A percentile compares a stretch with the other conserved stretches of the same genome.
Conservation (phyloP, 2,797 vertebrate species). For the Anguilla marmorata region DNA sequence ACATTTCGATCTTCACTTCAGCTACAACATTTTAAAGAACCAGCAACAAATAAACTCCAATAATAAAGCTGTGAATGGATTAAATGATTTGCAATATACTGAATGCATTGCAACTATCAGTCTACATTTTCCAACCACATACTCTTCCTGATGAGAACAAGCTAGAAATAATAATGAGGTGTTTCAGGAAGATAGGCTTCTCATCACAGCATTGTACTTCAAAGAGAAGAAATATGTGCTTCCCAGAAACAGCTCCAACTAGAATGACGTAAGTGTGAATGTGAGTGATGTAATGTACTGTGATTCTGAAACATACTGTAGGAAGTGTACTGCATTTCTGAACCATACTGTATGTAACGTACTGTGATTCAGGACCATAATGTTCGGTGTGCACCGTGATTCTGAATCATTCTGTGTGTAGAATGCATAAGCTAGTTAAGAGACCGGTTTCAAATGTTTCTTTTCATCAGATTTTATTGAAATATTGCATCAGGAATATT, state of each 20-base stretch:
- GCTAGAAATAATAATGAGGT: not conserved
- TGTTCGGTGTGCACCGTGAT: too few relatives aligned
- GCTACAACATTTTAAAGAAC: not conserved
- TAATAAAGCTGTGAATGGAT: not conserved
- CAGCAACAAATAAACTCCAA: not conserved
- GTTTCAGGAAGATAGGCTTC: not conserved
- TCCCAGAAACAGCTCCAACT: not conserved
- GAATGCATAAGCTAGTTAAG: too few relatives aligned
- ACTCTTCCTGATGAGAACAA: not conserved
- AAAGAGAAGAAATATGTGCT: too few relatives aligned
- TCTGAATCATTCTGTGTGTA: too few relatives aligned
- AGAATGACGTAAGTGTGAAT: not conserved
- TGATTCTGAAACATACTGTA: not conserved
- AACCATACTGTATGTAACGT: not conserved
- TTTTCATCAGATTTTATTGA: too few relatives aligned
- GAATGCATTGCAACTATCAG: not conserved
- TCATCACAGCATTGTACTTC: not conserved
- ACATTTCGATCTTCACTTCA: not conserved
- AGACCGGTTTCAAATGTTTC: too few relatives aligned
- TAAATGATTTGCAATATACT: not conserved
- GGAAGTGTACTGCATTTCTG: not conserved
- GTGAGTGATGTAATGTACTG: not conserved
- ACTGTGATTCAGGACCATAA: too few relatives aligned
- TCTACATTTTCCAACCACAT: not conserved
- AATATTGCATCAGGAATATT: too few relatives aligned